These are phyloP conservation scores for Euborellia annulipes DNA, from an alignment of 1,140 invertebrate species.

Conservation along the genomic window DNA sequence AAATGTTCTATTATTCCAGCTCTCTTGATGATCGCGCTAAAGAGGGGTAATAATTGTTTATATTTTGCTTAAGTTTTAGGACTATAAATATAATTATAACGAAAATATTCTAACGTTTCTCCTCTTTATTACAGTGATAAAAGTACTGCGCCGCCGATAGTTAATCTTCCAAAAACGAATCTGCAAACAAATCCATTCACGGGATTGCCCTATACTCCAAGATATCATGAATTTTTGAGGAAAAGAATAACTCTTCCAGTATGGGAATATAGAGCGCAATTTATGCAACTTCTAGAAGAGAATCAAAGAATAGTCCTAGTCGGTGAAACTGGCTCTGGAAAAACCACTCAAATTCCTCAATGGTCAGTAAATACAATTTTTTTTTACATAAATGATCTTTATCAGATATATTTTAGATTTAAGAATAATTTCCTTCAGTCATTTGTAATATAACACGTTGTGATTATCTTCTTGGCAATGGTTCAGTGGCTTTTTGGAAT, in stretches of 20 bases:
- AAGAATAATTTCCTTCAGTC: too few relatives aligned
- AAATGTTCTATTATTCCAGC: neutral
- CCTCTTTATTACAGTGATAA: constrained; percentile 13
- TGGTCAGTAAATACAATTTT: constrained; percentile 33
- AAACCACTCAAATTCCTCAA: constrained; percentile 91
- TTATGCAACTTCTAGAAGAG: constrained; percentile 77
- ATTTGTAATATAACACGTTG: too few relatives aligned
- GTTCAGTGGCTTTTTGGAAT: too few relatives aligned
- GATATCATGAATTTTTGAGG: constrained; percentile 68
- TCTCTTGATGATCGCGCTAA: neutral
- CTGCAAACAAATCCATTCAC: constrained; percentile 53
- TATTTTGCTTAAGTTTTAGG: constrained; percentile 18
- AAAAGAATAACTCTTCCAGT: constrained; percentile 89
- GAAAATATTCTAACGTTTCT: too few relatives aligned
- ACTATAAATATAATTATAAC: constrained; percentile 5
- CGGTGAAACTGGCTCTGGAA: constrained; percentile 92
- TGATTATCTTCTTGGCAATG: too few relatives aligned
- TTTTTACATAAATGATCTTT: too few relatives aligned
- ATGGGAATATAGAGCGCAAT: constrained; percentile 93
- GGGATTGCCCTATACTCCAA: constrained; percentile 55
- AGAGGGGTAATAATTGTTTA: constrained; percentile 17
- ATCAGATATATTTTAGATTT: too few relatives aligned
- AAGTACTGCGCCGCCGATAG: constrained; percentile 18
- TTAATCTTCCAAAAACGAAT: constrained; percentile 30
- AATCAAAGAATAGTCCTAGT: constrained; percentile 89